Percentiles rank a stretch among this genome's conserved stretches.
Evolutionary conservation across 1,140 invertebrate genomes (phyloP).

Genomic region (Pseudomyrmex concolor): DNA sequence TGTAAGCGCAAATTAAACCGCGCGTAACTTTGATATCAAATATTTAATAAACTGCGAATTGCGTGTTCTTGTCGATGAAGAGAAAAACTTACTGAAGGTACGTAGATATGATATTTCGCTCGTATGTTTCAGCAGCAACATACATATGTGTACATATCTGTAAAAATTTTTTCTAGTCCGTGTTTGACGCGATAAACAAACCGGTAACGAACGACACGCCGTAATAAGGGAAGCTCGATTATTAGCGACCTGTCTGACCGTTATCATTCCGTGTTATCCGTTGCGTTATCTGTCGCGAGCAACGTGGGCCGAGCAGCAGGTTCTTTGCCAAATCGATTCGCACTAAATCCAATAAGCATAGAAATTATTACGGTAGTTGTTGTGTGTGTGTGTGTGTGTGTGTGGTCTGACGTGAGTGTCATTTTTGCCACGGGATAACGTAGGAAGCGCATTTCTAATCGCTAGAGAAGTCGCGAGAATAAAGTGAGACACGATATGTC

Average conservation of each 20-base stretch:
- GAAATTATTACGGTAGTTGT: slow-evolving; percentile 39
- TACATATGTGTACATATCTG: too few species aligned
- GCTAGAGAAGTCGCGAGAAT: slow-evolving; percentile 7
- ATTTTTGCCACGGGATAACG: slow-evolving; percentile 45
- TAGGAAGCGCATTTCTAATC: neutral
- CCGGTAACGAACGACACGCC: slow-evolving; percentile 67
- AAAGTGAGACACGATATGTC: slow-evolving; percentile 14
- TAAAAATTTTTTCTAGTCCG: slow-evolving; percentile 44
- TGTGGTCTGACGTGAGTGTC: neutral
- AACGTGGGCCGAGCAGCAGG: slow-evolving; percentile 14
- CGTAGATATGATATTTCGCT: slow-evolving; percentile 42
- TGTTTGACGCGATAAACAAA: slow-evolving; percentile 59
- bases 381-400: slow-evolving; percentile 32
- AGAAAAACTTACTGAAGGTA: slow-evolving; percentile 25
- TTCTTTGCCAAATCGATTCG: slow-evolving; percentile 62
- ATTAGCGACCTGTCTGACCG: slow-evolving; percentile 56
- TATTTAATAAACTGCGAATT: slow-evolving; percentile 52
- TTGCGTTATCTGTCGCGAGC: slow-evolving; percentile 54
- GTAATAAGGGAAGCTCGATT: slow-evolving; percentile 60
- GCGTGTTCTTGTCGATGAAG: neutral
- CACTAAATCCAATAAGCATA: slow-evolving; percentile 62
- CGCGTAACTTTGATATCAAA: slow-evolving; percentile 57
- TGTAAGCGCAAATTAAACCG: neutral
- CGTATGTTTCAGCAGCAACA: slow-evolving; percentile 34
- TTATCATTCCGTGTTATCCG: slow-evolving; percentile 71